Conservation (phyloP, 2,888 invertebrate species). For the Hemistola chrysoprasaria region DNA sequence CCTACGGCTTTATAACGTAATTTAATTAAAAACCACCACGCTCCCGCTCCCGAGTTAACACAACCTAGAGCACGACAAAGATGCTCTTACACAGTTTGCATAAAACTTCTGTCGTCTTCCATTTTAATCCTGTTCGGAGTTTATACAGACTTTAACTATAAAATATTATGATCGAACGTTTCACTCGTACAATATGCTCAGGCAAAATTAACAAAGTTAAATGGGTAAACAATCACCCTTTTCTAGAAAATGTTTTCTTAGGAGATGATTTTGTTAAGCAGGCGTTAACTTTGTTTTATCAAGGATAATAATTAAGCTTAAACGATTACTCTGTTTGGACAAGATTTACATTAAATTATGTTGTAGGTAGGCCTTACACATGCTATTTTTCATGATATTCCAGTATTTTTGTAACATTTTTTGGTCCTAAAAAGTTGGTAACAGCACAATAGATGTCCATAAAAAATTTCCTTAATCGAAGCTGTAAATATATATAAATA, state of each 20-base stretch:
- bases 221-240: slow-evolving; percentile 10
- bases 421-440: too few relatives aligned
- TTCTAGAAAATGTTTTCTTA: slow-evolving; percentile 7
- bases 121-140: slow-evolving; percentile 12
- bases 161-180: slow-evolving; percentile 17
- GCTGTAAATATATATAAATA: too few relatives aligned
- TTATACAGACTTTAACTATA: slow-evolving; percentile 14
- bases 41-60: slow-evolving; percentile 26
- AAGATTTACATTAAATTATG: slow-evolving; percentile 6
- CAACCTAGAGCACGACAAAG: slow-evolving; percentile 18
- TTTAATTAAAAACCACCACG: slow-evolving; percentile 58
- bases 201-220: slow-evolving; percentile 15
- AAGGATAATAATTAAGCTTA: slow-evolving; percentile 5
- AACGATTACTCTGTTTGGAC: neutral
- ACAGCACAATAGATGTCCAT: too few relatives aligned
- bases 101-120: slow-evolving; percentile 20
- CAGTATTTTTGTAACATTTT: too few relatives aligned
- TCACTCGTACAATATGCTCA: slow-evolving; percentile 10
- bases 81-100: slow-evolving; percentile 22
- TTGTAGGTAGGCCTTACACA: neutral
- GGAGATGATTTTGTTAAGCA: slow-evolving; percentile 4
- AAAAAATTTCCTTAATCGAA: too few relatives aligned
- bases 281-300: neutral
- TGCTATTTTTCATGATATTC: too few relatives aligned
- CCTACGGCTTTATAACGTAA: slow-evolving; percentile 52